Evolutionary conservation across 2,113 vertebrate genomes (phyloP), one percentile per base, ranked within the genome.

Genomic region (Heteronetta atricapilla): DNA sequence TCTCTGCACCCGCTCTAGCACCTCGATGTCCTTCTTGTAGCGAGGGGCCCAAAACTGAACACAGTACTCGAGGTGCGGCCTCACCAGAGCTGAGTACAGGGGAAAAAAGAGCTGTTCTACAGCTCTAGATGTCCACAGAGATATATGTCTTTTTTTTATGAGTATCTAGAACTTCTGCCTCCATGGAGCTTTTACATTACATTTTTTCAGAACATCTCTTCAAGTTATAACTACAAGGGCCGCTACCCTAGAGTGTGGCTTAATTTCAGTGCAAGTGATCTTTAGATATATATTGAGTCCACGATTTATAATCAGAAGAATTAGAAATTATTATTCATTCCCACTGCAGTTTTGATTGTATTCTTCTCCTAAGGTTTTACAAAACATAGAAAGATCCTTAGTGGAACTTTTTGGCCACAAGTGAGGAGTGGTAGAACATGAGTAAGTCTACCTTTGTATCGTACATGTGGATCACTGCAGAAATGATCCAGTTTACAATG

Each of bases 231-330:
- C 21, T 26, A 25, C 4, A 44, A 85, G 10, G n/a, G 46, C 52
- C 33, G 48, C 26, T n/a, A 59, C 11, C 63, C 42, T 1, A 1
- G 31, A 78, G 0, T 0, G 44, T 2, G 19, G n/a, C 10, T 22
- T 63, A 12, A 83, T 78, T 88, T 77, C 29, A 77, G 29, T 55
- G 6, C 6, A 38, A 55, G 22, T 56, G 31, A 67, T 42, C 29
- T 77, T 67, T 69, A 46, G 6, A 59, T 70, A 29, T 33, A 77
- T 55, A 91, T 73, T 76, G 26, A 73, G 7, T 73, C 23, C 23
- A 34, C 53, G n/a, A 69, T 87, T n/a, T 38, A 50, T 13, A 63
- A 74, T 11, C 22, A 88, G 26, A 89, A 12, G 8, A 78, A 90
- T 52, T 17, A 67, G 2, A 26, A 66, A 46, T 85, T 70, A 55